Conservation (phyloP, 1,140 invertebrate genomes). For the Doryteuthis pealeii region DNA sequence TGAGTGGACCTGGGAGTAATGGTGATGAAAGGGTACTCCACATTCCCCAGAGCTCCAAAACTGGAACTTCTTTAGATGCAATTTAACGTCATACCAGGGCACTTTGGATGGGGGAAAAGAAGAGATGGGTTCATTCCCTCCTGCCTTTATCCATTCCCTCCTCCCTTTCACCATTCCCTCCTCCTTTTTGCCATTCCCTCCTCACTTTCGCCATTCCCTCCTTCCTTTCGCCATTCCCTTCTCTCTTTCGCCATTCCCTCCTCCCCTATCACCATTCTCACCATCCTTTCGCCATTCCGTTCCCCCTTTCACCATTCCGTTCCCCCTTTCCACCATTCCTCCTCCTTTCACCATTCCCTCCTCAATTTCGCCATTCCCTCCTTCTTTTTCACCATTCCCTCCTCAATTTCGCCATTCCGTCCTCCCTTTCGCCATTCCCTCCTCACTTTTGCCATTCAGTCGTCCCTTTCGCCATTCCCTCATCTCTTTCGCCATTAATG, state of each 20-base stretch:
- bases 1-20: no score
- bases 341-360: neutral
- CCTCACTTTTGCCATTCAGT: constrained; percentile 12
- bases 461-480: constrained; percentile 10
- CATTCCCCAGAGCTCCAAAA: no score
- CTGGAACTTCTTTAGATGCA: no score
- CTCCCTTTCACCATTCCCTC: constrained; percentile 10
- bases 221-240: constrained; percentile 4
- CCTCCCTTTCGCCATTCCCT: neutral
- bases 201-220: constrained; percentile 9
- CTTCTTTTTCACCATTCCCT: neutral
- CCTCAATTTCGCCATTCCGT: constrained; percentile 2
- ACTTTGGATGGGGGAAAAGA: no score
- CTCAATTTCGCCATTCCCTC: neutral
- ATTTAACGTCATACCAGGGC: no score
- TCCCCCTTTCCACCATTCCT: constrained; percentile 13
- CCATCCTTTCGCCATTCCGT: neutral
- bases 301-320: neutral
- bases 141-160: neutral
- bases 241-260: neutral
- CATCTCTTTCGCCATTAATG: no score
- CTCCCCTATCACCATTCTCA: neutral
- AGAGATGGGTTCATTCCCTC: no score
- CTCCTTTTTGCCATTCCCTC: constrained; percentile 12
- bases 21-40: no score